Percentiles rank a stretch among this genome's conserved stretches.
These are phyloP conservation scores for Halisarca cf. caerulea DNA, from an alignment of 37 sponge, comb jelly and placozoan species.

Conservation along the genomic window DNA sequence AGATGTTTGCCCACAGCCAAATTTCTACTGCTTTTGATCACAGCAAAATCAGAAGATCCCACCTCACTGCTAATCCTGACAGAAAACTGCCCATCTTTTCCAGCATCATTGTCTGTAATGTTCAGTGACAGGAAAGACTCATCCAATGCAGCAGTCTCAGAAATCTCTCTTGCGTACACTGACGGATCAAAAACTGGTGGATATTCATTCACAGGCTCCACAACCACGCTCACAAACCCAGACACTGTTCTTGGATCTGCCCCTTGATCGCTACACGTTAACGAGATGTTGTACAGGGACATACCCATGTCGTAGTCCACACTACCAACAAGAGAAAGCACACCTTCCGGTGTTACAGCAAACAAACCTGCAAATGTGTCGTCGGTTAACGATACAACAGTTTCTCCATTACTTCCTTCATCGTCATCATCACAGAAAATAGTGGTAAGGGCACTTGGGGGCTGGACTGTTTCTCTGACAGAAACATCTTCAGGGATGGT, in stretches of 20 bases:
- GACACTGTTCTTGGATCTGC: neutral
- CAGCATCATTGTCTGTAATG: conserved; percentile 46
- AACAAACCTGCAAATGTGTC: conserved; percentile 7
- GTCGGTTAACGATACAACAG: neutral
- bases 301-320: conserved; percentile 45
- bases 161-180: neutral
- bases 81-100: conserved; percentile 33
- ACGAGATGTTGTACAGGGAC: conserved; percentile 24
- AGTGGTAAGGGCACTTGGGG: neutral
- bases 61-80: conserved; percentile 15
- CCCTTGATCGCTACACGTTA: neutral
- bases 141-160: neutral
- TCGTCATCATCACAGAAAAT: conserved; percentile 51
- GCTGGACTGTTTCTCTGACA: conserved; percentile 25
- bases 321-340: neutral
- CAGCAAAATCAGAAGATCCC: conserved; percentile 33
- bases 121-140: conserved; percentile 2
- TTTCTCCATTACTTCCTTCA: conserved; percentile 43
- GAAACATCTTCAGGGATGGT: neutral
- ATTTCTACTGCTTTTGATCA: neutral
- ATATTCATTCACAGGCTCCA: conserved; percentile 49
- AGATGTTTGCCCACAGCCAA: neutral
- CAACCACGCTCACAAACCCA: conserved; percentile 23
- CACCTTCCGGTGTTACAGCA: neutral
- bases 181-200: conserved; percentile 38